Base-by-base conservation (phyloP, 2,113 vertebrate species). In the Lophotis ruficrista region DNA sequence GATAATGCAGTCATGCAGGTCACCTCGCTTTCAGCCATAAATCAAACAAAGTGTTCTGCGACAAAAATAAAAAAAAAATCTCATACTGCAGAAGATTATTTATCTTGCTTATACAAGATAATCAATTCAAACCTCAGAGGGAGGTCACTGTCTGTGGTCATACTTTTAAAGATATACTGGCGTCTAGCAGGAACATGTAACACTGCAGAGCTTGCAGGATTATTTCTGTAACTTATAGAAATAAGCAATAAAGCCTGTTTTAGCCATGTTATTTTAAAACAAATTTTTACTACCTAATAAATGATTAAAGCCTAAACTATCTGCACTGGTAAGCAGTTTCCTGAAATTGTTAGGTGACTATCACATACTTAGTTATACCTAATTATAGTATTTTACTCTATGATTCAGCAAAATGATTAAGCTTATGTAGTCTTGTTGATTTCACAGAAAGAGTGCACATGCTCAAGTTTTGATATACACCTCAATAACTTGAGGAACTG, bases 191-290 rank as follows among this genome's bases (percentile, higher is more conserved):
- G 77, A 89, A 65, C 87, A 61, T 75, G 61, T 75, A 90, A 75
- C 86, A 84, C 37, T 96, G 88, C 88, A 95, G 64, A 96, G 80
- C 38, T 96, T 96, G 90, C 90, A 95, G 65, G 65, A 95, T 93
- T 97, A 96, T 96, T 96, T 96, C 71, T 86, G 94, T 93, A 90
- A 86, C 83, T 56, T 92, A 89, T 58, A 54, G 75, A 88, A 89
- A 88, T 78, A 91, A 94, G 75, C 90, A 90, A 28, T 92, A 80
- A 81, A 88, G n/a, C 19, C 61, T 35, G 53, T 87, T 96, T 97
- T 87, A 91, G 65, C 23, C 69, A 81, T 38, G 37, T 78, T 94
- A 84, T 96, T 96, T 95, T 64, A 64, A 89, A 96, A 51, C 8
- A 12, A 66, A 17, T 7, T 81, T 90, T 84, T 95, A 56, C 53